phyloP scores from a whole-genome alignment of 2,113 vertebrate species.

The Apaloderma vittatum region DNA sequence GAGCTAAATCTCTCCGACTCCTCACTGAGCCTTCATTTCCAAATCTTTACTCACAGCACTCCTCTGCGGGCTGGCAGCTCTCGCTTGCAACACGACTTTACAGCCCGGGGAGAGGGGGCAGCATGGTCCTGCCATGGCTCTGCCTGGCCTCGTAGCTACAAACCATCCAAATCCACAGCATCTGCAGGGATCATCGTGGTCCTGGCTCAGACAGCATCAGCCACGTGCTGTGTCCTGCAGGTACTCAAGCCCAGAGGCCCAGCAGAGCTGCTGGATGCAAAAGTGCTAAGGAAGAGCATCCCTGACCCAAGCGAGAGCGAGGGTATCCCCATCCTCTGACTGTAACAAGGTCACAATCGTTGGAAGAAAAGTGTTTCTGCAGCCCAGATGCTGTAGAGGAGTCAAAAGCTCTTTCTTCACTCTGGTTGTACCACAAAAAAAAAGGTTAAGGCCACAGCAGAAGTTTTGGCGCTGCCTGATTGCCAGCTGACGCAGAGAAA shows the following conservation, averaged over 20 bases:
- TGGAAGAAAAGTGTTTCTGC: neutral
- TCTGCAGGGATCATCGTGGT: neutral
- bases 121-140: neutral
- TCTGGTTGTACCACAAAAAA: neutral
- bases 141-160: neutral
- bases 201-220: neutral
- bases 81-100: too few species aligned
- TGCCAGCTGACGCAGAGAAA: neutral
- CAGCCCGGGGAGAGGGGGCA: neutral
- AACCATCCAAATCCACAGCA: neutral
- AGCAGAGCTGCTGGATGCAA: neutral
- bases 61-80: neutral
- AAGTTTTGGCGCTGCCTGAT: neutral
- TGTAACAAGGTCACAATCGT: neutral
- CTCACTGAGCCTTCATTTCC: fast-evolving
- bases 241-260: neutral
- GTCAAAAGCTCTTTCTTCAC: neutral
- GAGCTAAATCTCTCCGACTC: neutral
- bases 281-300: neutral
- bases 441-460: neutral
- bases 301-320: neutral
- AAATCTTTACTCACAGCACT: neutral
- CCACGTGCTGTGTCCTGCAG: fast-evolving
- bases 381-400: neutral
- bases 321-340: neutral